A percentile compares a stretch with the other conserved stretches of the same genome.
These are phyloP conservation scores for Macropis europaea DNA, from an alignment of 2,888 invertebrate species.

Conservation along the genomic window DNA sequence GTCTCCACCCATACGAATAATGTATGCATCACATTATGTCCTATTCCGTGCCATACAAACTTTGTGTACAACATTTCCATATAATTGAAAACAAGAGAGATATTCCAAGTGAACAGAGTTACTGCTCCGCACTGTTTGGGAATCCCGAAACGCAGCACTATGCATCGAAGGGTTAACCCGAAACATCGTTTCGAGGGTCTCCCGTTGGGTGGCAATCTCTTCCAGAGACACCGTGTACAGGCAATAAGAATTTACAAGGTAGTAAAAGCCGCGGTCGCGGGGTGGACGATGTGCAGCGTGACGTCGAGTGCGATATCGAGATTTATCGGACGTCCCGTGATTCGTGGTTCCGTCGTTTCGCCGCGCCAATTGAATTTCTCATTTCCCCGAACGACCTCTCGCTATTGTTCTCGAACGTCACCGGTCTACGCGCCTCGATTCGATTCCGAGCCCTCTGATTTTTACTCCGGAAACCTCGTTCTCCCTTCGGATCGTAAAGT, in stretches of 20 bases:
- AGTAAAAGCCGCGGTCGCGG: slow-evolving; percentile 39
- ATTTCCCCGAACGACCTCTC: neutral
- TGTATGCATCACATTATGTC: no score
- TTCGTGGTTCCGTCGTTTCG: slow-evolving; percentile 21
- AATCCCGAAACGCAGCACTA: no score
- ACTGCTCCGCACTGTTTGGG: no score
- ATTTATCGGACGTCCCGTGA: slow-evolving; percentile 36
- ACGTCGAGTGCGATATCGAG: slow-evolving; percentile 33
- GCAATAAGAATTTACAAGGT: slow-evolving; percentile 30
- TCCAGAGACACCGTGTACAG: no score
- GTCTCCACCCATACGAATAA: no score
- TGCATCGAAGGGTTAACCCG: no score
- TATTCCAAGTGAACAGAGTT: no score
- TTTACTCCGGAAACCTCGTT: neutral
- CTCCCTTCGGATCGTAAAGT: no score
- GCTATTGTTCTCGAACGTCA: neutral
- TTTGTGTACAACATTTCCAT: no score
- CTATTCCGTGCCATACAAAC: no score
- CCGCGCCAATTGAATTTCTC: slow-evolving; percentile 35
- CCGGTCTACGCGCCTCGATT: neutral
- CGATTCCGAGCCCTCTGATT: neutral
- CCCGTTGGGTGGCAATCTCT: no score
- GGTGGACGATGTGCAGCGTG: neutral
- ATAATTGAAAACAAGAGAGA: no score
- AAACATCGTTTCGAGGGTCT: slow-evolving; percentile 26